Base-by-base conservation (phyloP, 2,888 invertebrate species). In the Sialis lutaria region DNA sequence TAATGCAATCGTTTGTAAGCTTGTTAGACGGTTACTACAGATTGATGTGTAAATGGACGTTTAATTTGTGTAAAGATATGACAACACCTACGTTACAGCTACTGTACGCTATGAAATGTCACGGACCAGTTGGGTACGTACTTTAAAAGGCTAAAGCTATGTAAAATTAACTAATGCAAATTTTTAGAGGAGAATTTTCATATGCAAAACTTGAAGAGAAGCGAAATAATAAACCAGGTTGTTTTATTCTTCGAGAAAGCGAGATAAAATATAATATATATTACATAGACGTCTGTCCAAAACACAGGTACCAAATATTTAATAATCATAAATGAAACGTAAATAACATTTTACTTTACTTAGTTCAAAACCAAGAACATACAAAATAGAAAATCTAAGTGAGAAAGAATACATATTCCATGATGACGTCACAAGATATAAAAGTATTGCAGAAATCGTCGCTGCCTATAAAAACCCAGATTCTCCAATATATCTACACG, bases 21-120 rank as follows among this genome's bases (percentile, higher is more conserved):
- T 70, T 82, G 47, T 67, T 91, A 51, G 84, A 88, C 63, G 90
- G 90, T 47, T 92, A 92, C 64, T 91, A 90, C 60, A 77, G 88
- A 57, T 67, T 89, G 54, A 81, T 81, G 58, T 79, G 82, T 41
- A 91, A 89, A 66, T 92, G 90, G 90, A 90, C 83, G 37, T 87
- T 88, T 58, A 89, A 90, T 67, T 69, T 92, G 50, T 92, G 90
- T 59, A 80, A 79, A 59, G 82, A 87, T 56, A 75, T 87, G 47
- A 70, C 76, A 48, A 85, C 89, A 0, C 91, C 90, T 5, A 84
- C 85, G 5, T 65, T 92, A 49, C 74, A 76, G 56, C 76, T 74
- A 55, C 64, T 91, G 13, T 75, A 80, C 53, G 67, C 72, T 51
- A 69, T 82, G 56, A 86, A 83, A 64, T 89, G 88, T 58, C 92